Evolutionary conservation across 2,888 invertebrate species (phyloP).

Genomic region (Graphium colonna): DNA sequence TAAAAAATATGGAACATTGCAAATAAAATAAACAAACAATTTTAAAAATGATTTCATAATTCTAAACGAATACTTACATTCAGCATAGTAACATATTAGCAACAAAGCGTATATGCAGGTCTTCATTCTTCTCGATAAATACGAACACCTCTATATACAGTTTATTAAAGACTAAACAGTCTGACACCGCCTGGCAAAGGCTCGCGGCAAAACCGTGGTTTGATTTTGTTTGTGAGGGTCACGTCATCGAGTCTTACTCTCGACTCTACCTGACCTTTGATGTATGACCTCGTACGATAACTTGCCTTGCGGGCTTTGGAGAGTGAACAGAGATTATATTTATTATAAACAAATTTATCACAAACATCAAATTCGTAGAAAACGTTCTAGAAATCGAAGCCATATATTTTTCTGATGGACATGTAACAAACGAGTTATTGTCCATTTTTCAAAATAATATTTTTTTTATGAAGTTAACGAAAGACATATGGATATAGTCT

Average conservation of each 20-base stretch:
- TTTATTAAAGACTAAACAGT: conserved; percentile 19
- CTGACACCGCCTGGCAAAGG: conserved; percentile 12
- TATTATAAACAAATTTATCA: conserved; percentile 9
- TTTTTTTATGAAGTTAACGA: no score
- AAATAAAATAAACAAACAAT: no score
- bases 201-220: conserved; percentile 25
- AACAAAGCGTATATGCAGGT: conserved; percentile 45
- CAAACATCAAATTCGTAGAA: background rate
- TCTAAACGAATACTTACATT: conserved; percentile 52
- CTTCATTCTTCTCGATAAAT: conserved; percentile 44
- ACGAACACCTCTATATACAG: background rate
- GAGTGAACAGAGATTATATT: conserved; percentile 15
- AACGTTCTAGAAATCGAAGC: background rate
- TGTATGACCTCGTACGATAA: conserved; percentile 22
- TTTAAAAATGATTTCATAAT: no score
- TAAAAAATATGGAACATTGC: no score
- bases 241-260: conserved; percentile 8
- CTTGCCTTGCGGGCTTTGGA: conserved; percentile 12
- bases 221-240: conserved; percentile 3
- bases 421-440: no score
- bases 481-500: no score
- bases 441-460: no score
- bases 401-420: no score
- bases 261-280: conserved; percentile 17
- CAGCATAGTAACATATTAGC: conserved; percentile 48